phyloP scores from a whole-genome alignment of 2,797 vertebrate genomes.

The Echiichthys vipera region DNA sequence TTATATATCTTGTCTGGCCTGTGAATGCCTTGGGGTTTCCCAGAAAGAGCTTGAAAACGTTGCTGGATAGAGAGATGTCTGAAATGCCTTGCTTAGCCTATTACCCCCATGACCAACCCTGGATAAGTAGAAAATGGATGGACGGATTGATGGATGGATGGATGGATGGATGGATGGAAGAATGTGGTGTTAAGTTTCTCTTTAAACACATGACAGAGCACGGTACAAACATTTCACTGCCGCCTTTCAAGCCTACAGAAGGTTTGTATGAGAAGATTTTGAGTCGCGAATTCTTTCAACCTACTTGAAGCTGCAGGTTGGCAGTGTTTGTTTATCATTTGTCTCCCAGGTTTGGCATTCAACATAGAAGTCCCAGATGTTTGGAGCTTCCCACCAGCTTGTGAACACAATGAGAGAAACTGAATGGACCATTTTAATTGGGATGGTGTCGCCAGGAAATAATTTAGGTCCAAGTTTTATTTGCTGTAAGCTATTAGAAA shows the following conservation, averaged over 20 bases:
- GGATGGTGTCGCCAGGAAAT: conserved; percentile 30
- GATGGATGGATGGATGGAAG: too few relatives aligned
- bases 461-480: conserved; percentile 41
- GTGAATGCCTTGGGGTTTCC: too few relatives aligned
- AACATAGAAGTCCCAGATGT: conserved; percentile 57
- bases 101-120: too few relatives aligned
- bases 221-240: background rate
- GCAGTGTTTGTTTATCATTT: conserved; percentile 47
- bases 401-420: conserved; percentile 40
- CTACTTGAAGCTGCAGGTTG: conserved; percentile 20
- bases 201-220: background rate
- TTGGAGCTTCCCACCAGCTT: conserved; percentile 54
- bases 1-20: too few relatives aligned
- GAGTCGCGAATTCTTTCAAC: background rate
- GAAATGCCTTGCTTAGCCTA: too few relatives aligned
- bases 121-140: too few relatives aligned
- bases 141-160: too few relatives aligned
- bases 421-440: conserved; percentile 50
- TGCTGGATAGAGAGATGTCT: too few relatives aligned
- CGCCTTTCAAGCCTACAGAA: background rate
- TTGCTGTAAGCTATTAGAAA: conserved; percentile 41
- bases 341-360: conserved; percentile 51
- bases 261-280: background rate
- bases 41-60: too few relatives aligned
- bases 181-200: background rate